phyloP scores from a whole-genome alignment of 2,113 vertebrate genomes.

The Bombycilla garrulus region DNA sequence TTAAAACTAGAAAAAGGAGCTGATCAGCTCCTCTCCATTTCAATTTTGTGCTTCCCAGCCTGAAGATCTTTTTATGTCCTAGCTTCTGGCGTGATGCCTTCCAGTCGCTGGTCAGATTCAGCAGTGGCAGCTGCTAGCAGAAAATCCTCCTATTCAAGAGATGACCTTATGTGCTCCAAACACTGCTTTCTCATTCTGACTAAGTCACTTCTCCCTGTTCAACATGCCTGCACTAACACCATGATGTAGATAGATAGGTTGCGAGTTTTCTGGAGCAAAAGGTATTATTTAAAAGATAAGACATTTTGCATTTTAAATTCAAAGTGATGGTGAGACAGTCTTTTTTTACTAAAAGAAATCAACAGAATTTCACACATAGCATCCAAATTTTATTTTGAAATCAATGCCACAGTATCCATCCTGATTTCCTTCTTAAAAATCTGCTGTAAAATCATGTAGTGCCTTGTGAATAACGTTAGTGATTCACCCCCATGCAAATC shows the following conservation, averaged over 20 bases:
- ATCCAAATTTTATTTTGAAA: not conserved
- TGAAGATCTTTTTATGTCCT: constrained; percentile 52
- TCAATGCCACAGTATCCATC: not conserved
- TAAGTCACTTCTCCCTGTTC: not conserved
- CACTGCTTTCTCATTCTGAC: constrained; percentile 38
- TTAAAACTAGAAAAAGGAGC: constrained; percentile 18
- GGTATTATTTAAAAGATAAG: not conserved
- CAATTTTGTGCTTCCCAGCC: not conserved
- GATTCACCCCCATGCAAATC: constrained; percentile 42
- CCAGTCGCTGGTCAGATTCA: constrained; percentile 55
- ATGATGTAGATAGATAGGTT: not conserved
- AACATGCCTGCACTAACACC: not conserved
- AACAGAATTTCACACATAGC: not conserved
- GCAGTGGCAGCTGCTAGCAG: constrained; percentile 57
- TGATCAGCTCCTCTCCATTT: constrained; percentile 37
- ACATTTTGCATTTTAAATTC: not conserved
- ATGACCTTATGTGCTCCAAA: constrained; percentile 56
- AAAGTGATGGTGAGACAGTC: not conserved
- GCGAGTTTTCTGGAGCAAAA: not conserved
- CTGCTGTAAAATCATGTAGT: constrained; percentile 22
- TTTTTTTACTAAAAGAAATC: not conserved
- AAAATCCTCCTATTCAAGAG: constrained; percentile 60
- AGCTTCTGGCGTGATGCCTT: constrained; percentile 51
- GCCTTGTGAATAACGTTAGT: constrained; percentile 31
- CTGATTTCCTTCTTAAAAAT: constrained; percentile 27